phyloP scores from a whole-genome alignment of 2,888 invertebrate genomes.

The Sceliomorpha sp. region DNA sequence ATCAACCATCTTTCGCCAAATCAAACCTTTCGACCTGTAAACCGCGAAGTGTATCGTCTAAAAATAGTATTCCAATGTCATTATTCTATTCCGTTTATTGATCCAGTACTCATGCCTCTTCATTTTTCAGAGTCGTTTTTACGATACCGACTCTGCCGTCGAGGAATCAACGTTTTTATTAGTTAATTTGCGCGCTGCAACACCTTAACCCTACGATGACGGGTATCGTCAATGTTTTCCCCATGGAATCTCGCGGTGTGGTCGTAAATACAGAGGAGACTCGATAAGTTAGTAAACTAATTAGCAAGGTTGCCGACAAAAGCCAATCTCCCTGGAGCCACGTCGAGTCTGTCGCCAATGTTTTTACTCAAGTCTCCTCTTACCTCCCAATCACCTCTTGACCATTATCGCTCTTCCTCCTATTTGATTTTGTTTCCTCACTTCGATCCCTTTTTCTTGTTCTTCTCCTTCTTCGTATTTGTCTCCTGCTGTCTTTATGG shows the following conservation, averaged over 20 bases:
- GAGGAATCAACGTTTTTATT: conserved; percentile 61
- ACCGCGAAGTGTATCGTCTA: background rate
- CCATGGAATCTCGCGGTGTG: conserved; percentile 49
- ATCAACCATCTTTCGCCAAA: conserved; percentile 1
- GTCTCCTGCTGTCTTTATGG: conserved; percentile 69
- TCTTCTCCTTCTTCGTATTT: conserved; percentile 63
- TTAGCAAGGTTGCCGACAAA: conserved; percentile 79
- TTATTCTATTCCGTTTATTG: background rate
- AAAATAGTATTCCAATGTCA: background rate
- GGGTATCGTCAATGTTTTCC: conserved; percentile 63
- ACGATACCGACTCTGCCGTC: conserved; percentile 1
- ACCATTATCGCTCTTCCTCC: conserved; percentile 60
- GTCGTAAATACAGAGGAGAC: conserved; percentile 69
- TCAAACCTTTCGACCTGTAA: background rate
- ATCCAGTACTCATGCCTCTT: conserved; percentile 3
- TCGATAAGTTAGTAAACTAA: conserved; percentile 80
- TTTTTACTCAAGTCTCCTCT: conserved; percentile 68
- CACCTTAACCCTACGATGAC: conserved; percentile 70
- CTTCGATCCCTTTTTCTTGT: conserved; percentile 66
- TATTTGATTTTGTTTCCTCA: conserved; percentile 66
- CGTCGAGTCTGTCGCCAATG: conserved; percentile 69
- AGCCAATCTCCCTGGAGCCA: conserved; percentile 71
- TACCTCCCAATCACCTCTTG: conserved; percentile 43
- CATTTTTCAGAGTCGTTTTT: conserved; percentile 11
- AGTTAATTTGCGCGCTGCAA: conserved; percentile 60